Base-by-base conservation (phyloP, 2,113 vertebrate genomes). In the Plotosus lineatus region DNA sequence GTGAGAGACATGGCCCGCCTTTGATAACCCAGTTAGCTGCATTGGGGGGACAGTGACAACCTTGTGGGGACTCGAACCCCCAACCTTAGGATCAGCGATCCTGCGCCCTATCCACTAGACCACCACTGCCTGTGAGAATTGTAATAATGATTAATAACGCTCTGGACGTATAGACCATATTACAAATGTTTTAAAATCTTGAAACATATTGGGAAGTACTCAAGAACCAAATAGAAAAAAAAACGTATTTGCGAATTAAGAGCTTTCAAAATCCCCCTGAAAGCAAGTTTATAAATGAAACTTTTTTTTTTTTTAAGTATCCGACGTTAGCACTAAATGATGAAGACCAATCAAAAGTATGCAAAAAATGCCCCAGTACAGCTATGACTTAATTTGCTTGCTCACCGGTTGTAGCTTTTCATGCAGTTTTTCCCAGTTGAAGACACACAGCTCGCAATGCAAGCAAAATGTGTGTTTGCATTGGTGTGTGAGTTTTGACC, bases 401-500 rank as follows among this genome's bases (percentile, higher is more conserved):
- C 2, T 5, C n/a, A 33, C 3, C 1, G n/a, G 38, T 42, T n/a
- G 14, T 10, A 66, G 11, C 19, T 51, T 74, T 66, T 31, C 73
- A 81, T 81, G 48, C 9, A 6, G n/a, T n/a, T n/a, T n/a, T 33
- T 0, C 12, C 28, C 14, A 36, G 36, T 17, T 19, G 31, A n/a
- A 40, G 15, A 66, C 2, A 40, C 11, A 1, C 21, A 2, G 38
- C 9, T 28, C 3, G 6, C 1, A 79, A 83, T 72, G 66, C 82
- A 78, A 78, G 78, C 80, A 14, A 33, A 80, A 80, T 42, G 12
- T 26, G 38, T 7, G 23, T 68, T 44, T 26, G 23, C 38, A 26
- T 44, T 1, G 23, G 65, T 21, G 66, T 11, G 11, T 79, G 85
- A 83, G 84, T 89, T 88, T 86, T 69, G 85, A 84, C 87, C 85